Base-by-base conservation (phyloP, 2,113 vertebrate genomes). In the Larimichthys polyactis region DNA sequence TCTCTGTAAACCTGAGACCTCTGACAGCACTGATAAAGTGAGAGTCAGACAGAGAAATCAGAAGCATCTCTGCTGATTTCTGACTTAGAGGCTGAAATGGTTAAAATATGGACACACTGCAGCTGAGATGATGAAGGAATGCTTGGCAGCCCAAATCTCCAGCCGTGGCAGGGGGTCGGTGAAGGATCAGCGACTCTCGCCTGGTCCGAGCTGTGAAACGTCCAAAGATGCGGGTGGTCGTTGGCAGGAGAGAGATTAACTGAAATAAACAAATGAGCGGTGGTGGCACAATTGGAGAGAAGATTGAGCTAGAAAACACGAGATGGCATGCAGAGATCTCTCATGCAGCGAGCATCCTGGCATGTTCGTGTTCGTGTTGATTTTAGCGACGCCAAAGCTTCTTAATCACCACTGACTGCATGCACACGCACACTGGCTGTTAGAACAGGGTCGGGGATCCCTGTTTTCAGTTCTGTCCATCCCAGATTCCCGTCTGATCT, bases 331-430 rank as follows among this genome's bases (percentile, higher is more conserved):
- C 71, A 29, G 78, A 81, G 84, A 22, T 70, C 51, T 81, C 36
- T 62, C 67, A 4, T 49, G 46, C 43, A 14, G 58, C 9, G 15
- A 68, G 70, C 3, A 36, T 48, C 22, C 86, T 82, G 84, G 78
- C 82, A 44, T 4, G 15, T 55, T 64, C 11, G 69, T 67, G 66
- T 43, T 86, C 88, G 86, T 90, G 89, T 87, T 59, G 65, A 78
- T 86, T 90, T 71, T 70, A 62, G 49, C 24, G 40, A 75, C 77
- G 49, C 71, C 68, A 89, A 87, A 87, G 79, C 89, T 75, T 85
- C 74, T 78, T 91, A 90, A 89, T 91, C 87, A 82, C 75, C 70
- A 75, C 12, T 75, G 68, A 71, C 74, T 11, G 9, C 60, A 14
- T 6, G 20, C 60, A 36, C 32, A 32, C 12, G 48, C 52, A 84